Percentiles rank a stretch among this genome's conserved stretches.
Evolutionary conservation across 2,797 vertebrate species (phyloP).

Genomic region (Triplophysa yarkandensis): DNA sequence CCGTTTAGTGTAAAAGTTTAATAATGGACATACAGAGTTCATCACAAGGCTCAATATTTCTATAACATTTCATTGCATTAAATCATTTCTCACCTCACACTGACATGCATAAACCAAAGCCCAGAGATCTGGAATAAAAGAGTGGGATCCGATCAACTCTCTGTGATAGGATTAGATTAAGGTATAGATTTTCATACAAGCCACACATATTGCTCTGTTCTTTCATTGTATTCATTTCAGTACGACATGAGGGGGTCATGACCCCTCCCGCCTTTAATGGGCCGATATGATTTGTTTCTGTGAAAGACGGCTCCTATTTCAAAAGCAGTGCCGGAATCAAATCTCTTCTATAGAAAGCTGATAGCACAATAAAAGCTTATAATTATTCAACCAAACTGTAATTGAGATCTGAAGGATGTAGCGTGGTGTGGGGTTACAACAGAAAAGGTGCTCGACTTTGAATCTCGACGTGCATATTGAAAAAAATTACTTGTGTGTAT

Average conservation of each 20-base stretch:
- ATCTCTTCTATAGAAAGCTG: conserved; percentile 52
- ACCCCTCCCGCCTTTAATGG: conserved; percentile 37
- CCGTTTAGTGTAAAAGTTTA: not conserved
- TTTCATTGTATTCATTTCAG: conserved; percentile 42
- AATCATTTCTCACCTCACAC: not conserved
- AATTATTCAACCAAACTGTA: conserved; percentile 56
- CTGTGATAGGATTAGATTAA: not conserved
- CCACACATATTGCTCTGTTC: conserved; percentile 27
- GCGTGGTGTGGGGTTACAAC: conserved; percentile 50
- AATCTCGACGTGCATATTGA: not conserved
- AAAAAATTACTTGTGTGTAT: too few relatives aligned
- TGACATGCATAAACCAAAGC: not conserved
- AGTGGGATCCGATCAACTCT: conserved; percentile 7
- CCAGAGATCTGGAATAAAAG: conserved; percentile 5
- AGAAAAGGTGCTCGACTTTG: conserved; percentile 32
- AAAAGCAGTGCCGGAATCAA: conserved; percentile 49
- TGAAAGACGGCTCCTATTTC: conserved; percentile 52
- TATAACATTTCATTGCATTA: not conserved
- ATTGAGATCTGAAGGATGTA: conserved; percentile 49
- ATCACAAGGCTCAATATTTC: not conserved
- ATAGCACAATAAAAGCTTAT: conserved; percentile 55
- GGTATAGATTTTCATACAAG: conserved; percentile 33
- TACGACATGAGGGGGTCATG: conserved; percentile 17
- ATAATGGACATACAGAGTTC: not conserved
- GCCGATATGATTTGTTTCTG: conserved; percentile 49